Conservation (phyloP, 2,113 vertebrate genomes). For the Pyrgilauda ruficollis region DNA sequence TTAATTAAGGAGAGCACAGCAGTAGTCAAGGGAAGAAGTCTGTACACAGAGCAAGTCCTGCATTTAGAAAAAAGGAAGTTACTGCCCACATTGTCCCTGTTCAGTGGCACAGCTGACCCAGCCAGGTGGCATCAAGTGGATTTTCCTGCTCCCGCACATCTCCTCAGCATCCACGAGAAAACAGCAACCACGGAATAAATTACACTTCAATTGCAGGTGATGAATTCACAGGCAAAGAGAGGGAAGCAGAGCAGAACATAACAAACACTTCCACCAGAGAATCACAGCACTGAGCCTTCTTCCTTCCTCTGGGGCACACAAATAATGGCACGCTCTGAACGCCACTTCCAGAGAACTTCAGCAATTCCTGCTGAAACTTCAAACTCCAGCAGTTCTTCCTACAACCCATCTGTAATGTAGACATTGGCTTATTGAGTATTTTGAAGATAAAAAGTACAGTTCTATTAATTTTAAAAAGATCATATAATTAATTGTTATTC, state of each 20-base stretch:
- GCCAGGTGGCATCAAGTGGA: background rate
- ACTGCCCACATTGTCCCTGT: background rate
- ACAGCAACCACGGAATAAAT: background rate
- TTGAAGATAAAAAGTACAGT: background rate
- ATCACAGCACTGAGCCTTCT: background rate
- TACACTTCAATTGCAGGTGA: background rate
- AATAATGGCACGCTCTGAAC: background rate
- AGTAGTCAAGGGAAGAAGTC: background rate
- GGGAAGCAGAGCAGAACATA: background rate
- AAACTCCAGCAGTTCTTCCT: background rate
- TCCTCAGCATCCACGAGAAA: background rate
- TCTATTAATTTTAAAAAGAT: background rate
- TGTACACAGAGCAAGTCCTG: background rate
- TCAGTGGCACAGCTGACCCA: background rate
- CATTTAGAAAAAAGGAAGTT: background rate
- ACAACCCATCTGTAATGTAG: fast-evolving
- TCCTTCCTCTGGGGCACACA: background rate
- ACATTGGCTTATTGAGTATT: background rate
- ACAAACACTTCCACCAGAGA: background rate
- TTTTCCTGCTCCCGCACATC: background rate
- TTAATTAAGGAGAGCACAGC: background rate
- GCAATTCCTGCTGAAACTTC: background rate
- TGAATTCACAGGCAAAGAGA: background rate
- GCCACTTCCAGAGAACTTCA: background rate
- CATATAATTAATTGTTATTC: background rate